phyloP scores from a whole-genome alignment of 2,113 vertebrate species.

The Corythaixoides concolor region DNA sequence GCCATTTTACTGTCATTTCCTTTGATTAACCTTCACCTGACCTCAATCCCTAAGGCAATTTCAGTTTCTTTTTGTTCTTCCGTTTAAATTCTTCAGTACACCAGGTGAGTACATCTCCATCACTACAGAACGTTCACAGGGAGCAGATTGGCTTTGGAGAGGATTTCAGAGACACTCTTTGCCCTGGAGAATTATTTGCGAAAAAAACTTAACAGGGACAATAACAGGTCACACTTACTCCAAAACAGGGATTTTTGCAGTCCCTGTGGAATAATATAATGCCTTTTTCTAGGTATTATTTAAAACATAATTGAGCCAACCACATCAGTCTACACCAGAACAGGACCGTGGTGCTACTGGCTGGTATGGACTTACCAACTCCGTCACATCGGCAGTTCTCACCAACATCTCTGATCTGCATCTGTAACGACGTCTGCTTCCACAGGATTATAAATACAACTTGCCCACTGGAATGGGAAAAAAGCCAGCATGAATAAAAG shows the following conservation, averaged over 20 bases:
- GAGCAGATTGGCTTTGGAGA: neutral
- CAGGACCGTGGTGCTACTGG: neutral
- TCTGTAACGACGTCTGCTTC: neutral
- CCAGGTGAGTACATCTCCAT: conserved; percentile 47
- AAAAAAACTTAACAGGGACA: neutral
- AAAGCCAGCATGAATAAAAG: neutral
- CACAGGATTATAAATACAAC: neutral
- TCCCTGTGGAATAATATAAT: neutral
- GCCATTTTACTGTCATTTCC: conserved; percentile 78
- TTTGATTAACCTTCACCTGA: conserved; percentile 81
- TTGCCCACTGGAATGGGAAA: neutral
- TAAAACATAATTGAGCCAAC: neutral
- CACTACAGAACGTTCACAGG: neutral
- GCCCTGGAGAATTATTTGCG: neutral
- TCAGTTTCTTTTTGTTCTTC: conserved; percentile 71
- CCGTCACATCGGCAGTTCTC: accelerated
- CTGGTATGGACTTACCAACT: neutral
- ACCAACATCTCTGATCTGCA: neutral
- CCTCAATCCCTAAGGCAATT: conserved; percentile 72
- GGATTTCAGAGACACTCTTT: neutral
- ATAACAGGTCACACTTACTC: neutral
- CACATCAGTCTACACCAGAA: neutral
- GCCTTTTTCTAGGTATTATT: neutral
- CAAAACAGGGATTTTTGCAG: neutral
- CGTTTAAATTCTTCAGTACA: conserved; percentile 42